phyloP scores from a whole-genome alignment of 2,888 invertebrate species.

The Hesperia comma region DNA sequence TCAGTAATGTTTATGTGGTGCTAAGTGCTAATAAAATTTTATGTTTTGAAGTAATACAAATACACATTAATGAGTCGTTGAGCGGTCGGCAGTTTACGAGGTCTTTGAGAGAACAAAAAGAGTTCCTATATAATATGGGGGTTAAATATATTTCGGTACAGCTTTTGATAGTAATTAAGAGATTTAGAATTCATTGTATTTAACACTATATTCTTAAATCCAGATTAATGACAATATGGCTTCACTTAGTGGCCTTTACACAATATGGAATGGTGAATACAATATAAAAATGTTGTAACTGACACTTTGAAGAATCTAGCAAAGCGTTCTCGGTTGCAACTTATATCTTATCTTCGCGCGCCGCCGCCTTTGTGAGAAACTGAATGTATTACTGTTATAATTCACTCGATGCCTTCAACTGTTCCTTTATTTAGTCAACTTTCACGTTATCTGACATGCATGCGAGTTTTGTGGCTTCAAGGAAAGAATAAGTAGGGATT shows the following conservation, averaged over 20 bases:
- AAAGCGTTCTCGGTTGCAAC: conserved; percentile 11
- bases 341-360: conserved; percentile 24
- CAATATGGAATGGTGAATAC: conserved; percentile 23
- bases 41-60: conserved; percentile 60
- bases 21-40: conserved; percentile 45
- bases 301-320: conserved; percentile 30
- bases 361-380: conserved; percentile 26
- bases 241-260: conserved; percentile 22
- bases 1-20: neutral
- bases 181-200: too few relatives aligned
- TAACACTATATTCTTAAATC: too few relatives aligned
- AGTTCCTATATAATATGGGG: too few relatives aligned
- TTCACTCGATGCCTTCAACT: conserved; percentile 18
- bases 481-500: neutral
- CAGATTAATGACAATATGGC: neutral
- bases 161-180: too few relatives aligned
- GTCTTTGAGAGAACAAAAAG: too few relatives aligned
- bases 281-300: conserved; percentile 35
- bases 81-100: conserved; percentile 55
- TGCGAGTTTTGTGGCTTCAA: conserved; percentile 9
- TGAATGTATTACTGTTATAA: conserved; percentile 31
- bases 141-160: too few relatives aligned
- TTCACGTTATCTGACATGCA: conserved; percentile 26
- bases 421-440: conserved; percentile 10
- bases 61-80: conserved; percentile 60